A percentile compares a stretch with the other conserved stretches of the same genome.
Evolutionary conservation across 2,113 vertebrate genomes (phyloP).

Genomic region (Triplophysa siluroides): DNA sequence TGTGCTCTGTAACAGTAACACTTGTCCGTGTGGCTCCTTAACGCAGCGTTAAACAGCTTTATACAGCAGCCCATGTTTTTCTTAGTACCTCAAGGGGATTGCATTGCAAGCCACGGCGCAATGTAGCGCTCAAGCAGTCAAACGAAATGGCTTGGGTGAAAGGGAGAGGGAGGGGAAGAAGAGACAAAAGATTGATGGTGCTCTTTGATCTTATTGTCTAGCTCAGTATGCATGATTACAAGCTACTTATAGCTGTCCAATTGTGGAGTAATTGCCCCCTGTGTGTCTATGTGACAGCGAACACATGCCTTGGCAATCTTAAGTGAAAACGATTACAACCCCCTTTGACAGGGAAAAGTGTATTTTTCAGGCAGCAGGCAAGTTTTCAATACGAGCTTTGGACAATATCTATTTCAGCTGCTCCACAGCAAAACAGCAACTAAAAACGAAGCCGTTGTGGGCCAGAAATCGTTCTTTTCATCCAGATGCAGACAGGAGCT

Average conservation of each 20-base stretch:
- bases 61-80: neutral
- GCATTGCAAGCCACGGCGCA: neutral
- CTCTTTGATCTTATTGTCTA: slow-evolving; percentile 73
- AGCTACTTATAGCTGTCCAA: slow-evolving; percentile 68
- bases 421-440: slow-evolving; percentile 28
- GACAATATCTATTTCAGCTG: slow-evolving; percentile 55
- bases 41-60: neutral
- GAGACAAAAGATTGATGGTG: slow-evolving; percentile 68
- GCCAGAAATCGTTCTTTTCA: neutral
- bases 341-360: slow-evolving; percentile 57
- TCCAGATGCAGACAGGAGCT: neutral
- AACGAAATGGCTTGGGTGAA: slow-evolving; percentile 25
- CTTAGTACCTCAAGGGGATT: neutral
- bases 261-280: slow-evolving; percentile 69
- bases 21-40: neutral
- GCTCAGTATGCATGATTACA: slow-evolving; percentile 67
- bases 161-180: slow-evolving; percentile 45
- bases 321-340: slow-evolving; percentile 63
- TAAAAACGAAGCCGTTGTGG: neutral
- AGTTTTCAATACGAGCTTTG: slow-evolving; percentile 67
- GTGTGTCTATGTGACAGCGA: slow-evolving; percentile 67
- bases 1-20: too few relatives aligned
- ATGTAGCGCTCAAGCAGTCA: neutral
- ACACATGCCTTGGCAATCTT: slow-evolving; percentile 65
- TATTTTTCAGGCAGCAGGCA: slow-evolving; percentile 64